Conservation (phyloP, 92 coral and sea anemone genomes). For the Hydrozoanthus gracilis region DNA sequence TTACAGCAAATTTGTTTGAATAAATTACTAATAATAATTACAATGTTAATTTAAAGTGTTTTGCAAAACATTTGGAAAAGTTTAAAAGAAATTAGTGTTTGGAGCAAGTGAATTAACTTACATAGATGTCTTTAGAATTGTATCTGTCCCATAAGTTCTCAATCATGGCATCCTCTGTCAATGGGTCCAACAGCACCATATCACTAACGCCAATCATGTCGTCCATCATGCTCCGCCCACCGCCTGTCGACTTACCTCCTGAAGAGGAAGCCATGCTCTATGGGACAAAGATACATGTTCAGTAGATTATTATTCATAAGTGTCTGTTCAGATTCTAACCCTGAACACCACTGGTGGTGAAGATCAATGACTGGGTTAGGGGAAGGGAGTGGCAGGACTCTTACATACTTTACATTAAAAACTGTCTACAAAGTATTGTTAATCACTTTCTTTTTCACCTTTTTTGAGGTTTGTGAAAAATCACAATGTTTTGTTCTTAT, state of each 20-base stretch:
- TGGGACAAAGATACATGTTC: neutral
- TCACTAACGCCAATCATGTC: slow-evolving; percentile 99
- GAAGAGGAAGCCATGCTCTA: slow-evolving; percentile 54
- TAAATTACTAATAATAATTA: too few relatives aligned
- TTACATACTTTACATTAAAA: too few relatives aligned
- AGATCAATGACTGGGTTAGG: too few relatives aligned
- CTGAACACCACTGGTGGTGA: too few relatives aligned
- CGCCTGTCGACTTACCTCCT: slow-evolving; percentile 62
- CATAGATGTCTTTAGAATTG: slow-evolving; percentile 96
- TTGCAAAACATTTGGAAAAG: neutral
- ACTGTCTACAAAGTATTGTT: too few relatives aligned
- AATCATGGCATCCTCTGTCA: slow-evolving; percentile 93
- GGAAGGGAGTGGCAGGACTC: too few relatives aligned
- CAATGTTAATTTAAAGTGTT: too few relatives aligned
- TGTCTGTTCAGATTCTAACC: too few relatives aligned
- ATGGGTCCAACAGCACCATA: slow-evolving; percentile 93
- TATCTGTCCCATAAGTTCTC: slow-evolving; percentile 96
- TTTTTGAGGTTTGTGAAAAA: too few relatives aligned
- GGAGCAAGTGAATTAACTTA: slow-evolving; percentile 48
- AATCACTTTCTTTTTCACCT: too few relatives aligned
- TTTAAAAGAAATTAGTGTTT: neutral
- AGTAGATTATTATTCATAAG: neutral
- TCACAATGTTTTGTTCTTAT: too few relatives aligned
- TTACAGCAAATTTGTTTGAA: too few relatives aligned
- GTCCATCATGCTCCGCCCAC: slow-evolving; percentile 96